Evolutionary conservation across 2,797 vertebrate species (phyloP), one percentile per base, ranked within the genome.

Genomic region (Hydrolagus colliei): DNA sequence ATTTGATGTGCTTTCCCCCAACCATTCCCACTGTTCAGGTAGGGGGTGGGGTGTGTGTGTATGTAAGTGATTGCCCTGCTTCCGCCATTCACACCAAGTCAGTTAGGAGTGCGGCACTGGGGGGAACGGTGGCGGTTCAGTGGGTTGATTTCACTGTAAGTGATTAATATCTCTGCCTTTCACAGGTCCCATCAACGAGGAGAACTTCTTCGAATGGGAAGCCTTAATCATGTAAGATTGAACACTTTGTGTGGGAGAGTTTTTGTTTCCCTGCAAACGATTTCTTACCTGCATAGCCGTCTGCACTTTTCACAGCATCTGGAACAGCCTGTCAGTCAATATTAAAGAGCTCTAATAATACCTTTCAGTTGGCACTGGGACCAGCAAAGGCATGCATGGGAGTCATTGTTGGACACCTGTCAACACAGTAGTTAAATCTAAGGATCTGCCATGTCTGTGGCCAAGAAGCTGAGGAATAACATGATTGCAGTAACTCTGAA

Each of bases 181-280:
- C 82, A 73, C 89, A 99, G 97, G 97, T 88, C 97, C 98, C 0
- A 95, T 96, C 88, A 98, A 98, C 16, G 98, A 99, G 88, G 98
- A 99, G 91, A 99, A 99, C 89, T 99, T 99, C 92, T 99, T 99
- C 78, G 98, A 99, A 84, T 99, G 98, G 98, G 98, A 99, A 89
- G 97, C 97, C 68, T 89, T 99, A 72, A 99, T 99, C 90, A 99
- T 99, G 98, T 98, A 91, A 98, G 97, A 94, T 79, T 32, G 73
- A 72, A 62, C 0, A 2, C 0, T 84, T 14, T 0, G 82, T 87
- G 74, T 18, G 75, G 18, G 79, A 52, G 72, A 68, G 65, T 87
- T 74, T 85, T 68, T 76, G 52, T 86, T 16, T 62, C 61, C 11
- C 61, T 12, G 20, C 63, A 73, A 73, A 20, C 41, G 32, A 1